Conservation (phyloP, 2,113 vertebrate genomes). For the Nyctereutes procyonoides region DNA sequence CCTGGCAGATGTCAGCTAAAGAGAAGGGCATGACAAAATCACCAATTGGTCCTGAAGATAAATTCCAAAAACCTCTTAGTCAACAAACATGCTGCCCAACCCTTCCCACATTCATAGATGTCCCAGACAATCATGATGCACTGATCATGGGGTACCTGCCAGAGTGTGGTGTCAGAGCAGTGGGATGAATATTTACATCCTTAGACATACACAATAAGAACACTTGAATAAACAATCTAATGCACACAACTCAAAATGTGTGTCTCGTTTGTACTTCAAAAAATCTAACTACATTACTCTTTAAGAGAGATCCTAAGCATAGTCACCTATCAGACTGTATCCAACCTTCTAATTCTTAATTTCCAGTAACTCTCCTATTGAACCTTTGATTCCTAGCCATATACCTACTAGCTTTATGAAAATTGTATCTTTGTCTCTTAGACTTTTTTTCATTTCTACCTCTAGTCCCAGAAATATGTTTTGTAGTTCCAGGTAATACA, state of each 20-base stretch:
- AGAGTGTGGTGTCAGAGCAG: slow-evolving; percentile 52
- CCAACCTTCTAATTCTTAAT: neutral
- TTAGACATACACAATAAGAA: neutral
- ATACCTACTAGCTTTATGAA: neutral
- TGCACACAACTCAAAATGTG: neutral
- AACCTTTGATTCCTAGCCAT: neutral
- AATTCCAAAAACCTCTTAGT: slow-evolving; percentile 74
- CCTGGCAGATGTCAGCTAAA: slow-evolving; percentile 65
- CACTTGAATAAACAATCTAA: neutral
- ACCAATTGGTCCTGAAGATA: slow-evolving; percentile 63
- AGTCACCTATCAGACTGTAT: neutral
- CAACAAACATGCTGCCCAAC: slow-evolving; percentile 69
- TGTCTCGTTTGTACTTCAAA: slow-evolving; percentile 17
- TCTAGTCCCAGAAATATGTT: neutral
- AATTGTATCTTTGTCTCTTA: neutral
- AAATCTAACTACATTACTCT: neutral
- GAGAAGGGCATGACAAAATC: slow-evolving; percentile 64
- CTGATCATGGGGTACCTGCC: slow-evolving; percentile 19
- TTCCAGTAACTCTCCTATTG: neutral
- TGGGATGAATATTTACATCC: slow-evolving; percentile 67
- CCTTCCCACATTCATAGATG: slow-evolving; percentile 59
- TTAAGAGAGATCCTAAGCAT: neutral
- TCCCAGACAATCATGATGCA: slow-evolving; percentile 49
- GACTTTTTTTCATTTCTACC: neutral
- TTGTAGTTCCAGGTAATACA: neutral